Percentiles rank a stretch among this genome's conserved stretches.
Conservation (phyloP, 2,888 invertebrate genomes). For the Andrena praecox region DNA sequence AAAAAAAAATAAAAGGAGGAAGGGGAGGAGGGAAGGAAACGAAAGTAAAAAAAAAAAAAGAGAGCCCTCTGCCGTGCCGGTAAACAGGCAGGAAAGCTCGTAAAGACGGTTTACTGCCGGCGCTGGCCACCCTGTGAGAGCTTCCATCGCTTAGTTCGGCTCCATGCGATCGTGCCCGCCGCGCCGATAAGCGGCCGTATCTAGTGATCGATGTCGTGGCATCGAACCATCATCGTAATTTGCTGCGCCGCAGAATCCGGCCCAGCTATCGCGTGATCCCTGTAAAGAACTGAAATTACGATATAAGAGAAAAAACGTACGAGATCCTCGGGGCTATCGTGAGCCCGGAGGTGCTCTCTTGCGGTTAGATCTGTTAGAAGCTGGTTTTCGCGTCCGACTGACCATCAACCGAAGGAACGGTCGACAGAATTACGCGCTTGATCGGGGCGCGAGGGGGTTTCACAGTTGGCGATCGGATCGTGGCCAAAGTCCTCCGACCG, state of each 20-base stretch:
- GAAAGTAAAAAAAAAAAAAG: conserved; percentile 36
- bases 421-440: conserved; percentile 12
- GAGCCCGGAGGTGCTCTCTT: conserved; percentile 3
- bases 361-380: not conserved
- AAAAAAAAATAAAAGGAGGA: conserved; percentile 42
- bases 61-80: conserved; percentile 57
- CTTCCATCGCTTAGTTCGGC: conserved; percentile 60
- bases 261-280: conserved; percentile 32
- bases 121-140: conserved; percentile 57
- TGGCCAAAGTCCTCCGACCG: conserved; percentile 51
- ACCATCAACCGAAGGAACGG: too few species aligned
- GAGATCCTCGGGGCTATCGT: conserved; percentile 20
- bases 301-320: conserved; percentile 27
- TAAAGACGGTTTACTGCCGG: conserved; percentile 79
- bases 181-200: conserved; percentile 69
- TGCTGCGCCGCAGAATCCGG: conserved; percentile 36
- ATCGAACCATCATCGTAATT: conserved; percentile 81
- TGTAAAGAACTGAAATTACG: conserved; percentile 27
- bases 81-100: conserved; percentile 78
- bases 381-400: not conserved
- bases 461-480: conserved; percentile 41
- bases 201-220: conserved; percentile 81
- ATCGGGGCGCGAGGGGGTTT: conserved; percentile 16
- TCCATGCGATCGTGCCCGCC: conserved; percentile 72
- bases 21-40: conserved; percentile 40